Evolutionary conservation across 2,888 invertebrate genomes (phyloP).

Genomic region (Melipona beecheii): DNA sequence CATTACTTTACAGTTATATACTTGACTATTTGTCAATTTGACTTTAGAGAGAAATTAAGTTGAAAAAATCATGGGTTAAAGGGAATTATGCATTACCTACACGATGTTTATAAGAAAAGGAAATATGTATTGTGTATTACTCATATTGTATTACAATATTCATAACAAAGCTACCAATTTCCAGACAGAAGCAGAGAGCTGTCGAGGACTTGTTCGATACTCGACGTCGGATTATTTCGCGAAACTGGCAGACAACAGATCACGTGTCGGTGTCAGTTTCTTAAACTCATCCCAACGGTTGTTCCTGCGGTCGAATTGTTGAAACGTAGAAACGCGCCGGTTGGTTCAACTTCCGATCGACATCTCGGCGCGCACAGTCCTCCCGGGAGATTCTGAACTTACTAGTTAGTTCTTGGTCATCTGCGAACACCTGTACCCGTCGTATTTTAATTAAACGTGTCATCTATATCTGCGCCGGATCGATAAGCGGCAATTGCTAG

Average conservation of each 20-base stretch:
- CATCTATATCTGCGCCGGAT: constrained; percentile 42
- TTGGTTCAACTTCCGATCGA: constrained; percentile 45
- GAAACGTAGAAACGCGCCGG: neutral
- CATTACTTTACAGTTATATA: no score
- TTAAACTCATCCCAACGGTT: constrained; percentile 19
- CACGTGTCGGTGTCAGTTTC: constrained; percentile 41
- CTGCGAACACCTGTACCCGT: constrained; percentile 56
- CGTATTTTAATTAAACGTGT: constrained; percentile 59
- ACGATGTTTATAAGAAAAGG: neutral
- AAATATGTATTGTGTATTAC: no score
- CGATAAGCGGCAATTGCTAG: constrained; percentile 48
- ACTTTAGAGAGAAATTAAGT: no score
- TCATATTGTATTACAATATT: neutral
- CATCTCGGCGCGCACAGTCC: neutral
- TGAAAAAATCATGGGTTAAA: no score
- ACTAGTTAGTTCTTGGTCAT: constrained; percentile 56
- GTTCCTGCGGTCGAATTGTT: constrained; percentile 25
- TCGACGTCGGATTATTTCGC: constrained; percentile 2
- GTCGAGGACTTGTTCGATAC: neutral
- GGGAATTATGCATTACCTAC: no score
- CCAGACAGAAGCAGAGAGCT: neutral
- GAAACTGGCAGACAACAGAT: constrained; percentile 18
- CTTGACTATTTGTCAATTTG: no score
- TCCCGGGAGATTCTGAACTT: constrained; percentile 44
- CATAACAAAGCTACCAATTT: neutral